Percentiles rank a stretch among this genome's conserved stretches.
These are phyloP conservation scores for Tichodroma muraria DNA, from an alignment of 2,113 vertebrate species.

Conservation along the genomic window DNA sequence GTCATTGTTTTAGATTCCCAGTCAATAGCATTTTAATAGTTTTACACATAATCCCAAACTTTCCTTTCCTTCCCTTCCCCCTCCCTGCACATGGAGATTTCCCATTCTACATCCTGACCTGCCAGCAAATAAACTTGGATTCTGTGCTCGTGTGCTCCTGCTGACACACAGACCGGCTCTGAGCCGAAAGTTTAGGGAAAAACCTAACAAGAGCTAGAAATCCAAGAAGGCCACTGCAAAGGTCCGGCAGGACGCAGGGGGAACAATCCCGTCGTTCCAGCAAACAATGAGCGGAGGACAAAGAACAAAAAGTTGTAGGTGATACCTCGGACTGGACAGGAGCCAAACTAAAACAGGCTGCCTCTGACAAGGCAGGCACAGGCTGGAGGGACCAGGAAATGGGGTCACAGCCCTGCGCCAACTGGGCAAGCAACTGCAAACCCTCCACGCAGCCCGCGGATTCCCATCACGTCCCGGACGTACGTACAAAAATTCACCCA, in stretches of 20 bases:
- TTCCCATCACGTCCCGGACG: fast-evolving
- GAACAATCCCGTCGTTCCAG: background rate
- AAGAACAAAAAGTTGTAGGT: background rate
- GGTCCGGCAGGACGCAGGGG: background rate
- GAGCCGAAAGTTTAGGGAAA: background rate
- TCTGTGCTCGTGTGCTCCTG: background rate
- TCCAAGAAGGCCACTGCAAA: background rate
- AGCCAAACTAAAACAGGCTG: background rate
- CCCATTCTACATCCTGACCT: background rate
- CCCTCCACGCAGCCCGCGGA: fast-evolving
- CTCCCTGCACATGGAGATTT: background rate
- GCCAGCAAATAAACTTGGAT: background rate
- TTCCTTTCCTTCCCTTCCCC: slow-evolving; percentile 5
- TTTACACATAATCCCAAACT: slow-evolving; percentile 50
- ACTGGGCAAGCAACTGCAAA: background rate
- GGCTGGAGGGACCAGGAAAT: background rate
- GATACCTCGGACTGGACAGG: background rate
- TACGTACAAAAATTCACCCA: background rate
- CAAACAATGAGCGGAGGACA: background rate
- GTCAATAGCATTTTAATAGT: slow-evolving; percentile 60
- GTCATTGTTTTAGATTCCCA: slow-evolving; percentile 52
- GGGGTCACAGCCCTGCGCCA: background rate
- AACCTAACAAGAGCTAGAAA: background rate
- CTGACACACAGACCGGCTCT: background rate
- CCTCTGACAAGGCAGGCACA: background rate